Percentiles rank a stretch among this genome's conserved stretches.
Conservation (phyloP, 2,888 invertebrate species). For the Lingula anatina region DNA sequence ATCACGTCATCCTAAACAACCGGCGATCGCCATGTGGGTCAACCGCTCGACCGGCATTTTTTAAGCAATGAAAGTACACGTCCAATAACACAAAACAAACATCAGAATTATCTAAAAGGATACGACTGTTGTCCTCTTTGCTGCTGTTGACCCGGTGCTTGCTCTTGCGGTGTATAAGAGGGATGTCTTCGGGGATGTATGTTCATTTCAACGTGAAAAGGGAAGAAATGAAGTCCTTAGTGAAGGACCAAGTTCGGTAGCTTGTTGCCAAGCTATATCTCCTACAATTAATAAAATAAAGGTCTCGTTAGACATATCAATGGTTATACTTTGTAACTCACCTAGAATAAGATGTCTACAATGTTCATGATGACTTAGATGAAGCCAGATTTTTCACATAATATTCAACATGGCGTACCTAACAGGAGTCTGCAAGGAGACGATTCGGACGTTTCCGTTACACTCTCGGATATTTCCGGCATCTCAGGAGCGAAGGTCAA, state of each 20-base stretch:
- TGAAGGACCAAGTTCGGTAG: constrained; percentile 34
- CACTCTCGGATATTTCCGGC: constrained; percentile 19
- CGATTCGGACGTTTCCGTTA: constrained; percentile 37
- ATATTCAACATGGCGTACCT: constrained; percentile 40
- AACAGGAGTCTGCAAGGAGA: constrained; percentile 42
- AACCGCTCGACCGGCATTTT: too few relatives aligned
- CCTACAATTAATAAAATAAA: constrained; percentile 31
- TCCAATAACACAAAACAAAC: too few relatives aligned
- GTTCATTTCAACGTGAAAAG: constrained; percentile 41
- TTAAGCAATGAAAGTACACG: too few relatives aligned
- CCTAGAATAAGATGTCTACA: too few relatives aligned
- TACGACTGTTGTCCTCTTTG: constrained; percentile 23
- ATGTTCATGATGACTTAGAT: too few relatives aligned
- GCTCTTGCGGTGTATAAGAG: constrained; percentile 35
- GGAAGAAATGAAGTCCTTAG: constrained; percentile 28
- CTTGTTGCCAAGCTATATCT: constrained; percentile 47
- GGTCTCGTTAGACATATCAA: constrained; percentile 8
- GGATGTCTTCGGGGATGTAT: constrained; percentile 35
- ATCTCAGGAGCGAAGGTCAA: too few relatives aligned
- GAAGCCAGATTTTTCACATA: constrained; percentile 26
- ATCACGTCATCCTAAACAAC: too few relatives aligned
- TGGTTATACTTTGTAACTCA: constrained; percentile 15
- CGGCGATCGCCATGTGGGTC: too few relatives aligned
- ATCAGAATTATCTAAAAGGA: constrained; percentile 18
- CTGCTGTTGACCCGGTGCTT: constrained; percentile 27